phyloP scores from a whole-genome alignment of 2,888 invertebrate genomes.

The Elmis aenea region DNA sequence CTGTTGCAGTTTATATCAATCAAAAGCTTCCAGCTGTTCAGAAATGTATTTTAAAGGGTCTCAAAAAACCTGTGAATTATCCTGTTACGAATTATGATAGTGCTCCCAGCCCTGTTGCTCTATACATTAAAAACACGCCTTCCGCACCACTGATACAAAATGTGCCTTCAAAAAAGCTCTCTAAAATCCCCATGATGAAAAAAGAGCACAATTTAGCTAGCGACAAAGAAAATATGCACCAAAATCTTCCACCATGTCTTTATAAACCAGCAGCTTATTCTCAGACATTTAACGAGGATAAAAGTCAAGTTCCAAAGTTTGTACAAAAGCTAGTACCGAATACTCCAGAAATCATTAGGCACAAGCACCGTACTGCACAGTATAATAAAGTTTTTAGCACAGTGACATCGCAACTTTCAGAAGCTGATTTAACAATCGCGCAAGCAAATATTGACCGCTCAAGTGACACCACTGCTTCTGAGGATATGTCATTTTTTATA shows the following conservation, averaged over 20 bases:
- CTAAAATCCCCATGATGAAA: not conserved
- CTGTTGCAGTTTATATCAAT: no score
- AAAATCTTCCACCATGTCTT: not conserved
- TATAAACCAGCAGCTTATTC: constrained; percentile 6
- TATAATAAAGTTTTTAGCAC: no score
- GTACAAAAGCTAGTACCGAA: constrained; percentile 4
- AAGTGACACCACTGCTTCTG: not conserved
- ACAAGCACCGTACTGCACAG: not conserved
- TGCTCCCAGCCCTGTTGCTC: constrained; percentile 14
- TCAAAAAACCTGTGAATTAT: no score
- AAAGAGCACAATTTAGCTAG: no score
- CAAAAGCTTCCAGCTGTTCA: no score
- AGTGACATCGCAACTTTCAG: no score
- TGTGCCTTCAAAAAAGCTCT: constrained; percentile 2
- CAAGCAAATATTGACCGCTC: no score
- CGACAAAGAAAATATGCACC: no score
- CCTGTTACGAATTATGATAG: constrained; percentile 11
- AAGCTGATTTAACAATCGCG: no score
- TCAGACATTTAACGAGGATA: not conserved
- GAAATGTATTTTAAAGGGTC: no score
- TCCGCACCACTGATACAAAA: constrained; percentile 9
- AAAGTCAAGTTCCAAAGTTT: constrained; percentile 3
- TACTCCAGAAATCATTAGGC: constrained; percentile 5
- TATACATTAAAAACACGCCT: constrained; percentile 23
- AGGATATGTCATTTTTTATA: constrained; percentile 2